These are phyloP conservation scores for Drosophila mojavensis DNA, from an alignment of 1,140 invertebrate genomes.

Conservation along the genomic window DNA sequence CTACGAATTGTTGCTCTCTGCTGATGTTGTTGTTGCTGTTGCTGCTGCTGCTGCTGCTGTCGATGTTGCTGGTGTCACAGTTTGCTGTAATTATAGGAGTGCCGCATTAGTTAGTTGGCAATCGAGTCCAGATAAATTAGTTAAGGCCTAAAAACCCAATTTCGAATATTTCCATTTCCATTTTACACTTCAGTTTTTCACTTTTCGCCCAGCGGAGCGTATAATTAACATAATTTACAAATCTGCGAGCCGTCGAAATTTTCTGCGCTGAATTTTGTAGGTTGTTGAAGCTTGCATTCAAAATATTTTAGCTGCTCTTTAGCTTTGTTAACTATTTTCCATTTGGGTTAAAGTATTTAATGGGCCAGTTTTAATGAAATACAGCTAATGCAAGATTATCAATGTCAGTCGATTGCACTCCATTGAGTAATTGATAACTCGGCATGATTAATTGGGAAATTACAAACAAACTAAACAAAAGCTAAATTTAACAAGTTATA, in stretches of 20 bases:
- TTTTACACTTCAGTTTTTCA: conserved; percentile 43
- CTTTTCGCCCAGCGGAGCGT: conserved; percentile 64
- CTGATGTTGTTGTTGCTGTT: conserved; percentile 8
- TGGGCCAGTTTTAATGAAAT: no score
- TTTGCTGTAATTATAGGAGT: conserved; percentile 47
- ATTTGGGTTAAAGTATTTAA: no score
- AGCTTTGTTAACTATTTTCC: no score
- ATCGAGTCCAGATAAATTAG: conserved; percentile 28
- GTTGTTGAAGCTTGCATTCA: conserved; percentile 2
- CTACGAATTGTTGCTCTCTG: conserved; percentile 33
- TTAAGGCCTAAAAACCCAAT: conserved; percentile 45
- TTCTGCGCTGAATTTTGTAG: conserved; percentile 7
- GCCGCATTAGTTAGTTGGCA: conserved; percentile 39
- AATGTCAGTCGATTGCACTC: no score
- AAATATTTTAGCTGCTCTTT: background rate
- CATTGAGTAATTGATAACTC: no score
- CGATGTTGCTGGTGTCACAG: conserved; percentile 1
- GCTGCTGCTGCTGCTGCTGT: background rate
- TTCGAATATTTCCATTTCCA: conserved; percentile 40
- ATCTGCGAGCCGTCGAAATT: conserved; percentile 34
- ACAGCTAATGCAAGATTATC: no score
- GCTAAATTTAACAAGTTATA: no score
- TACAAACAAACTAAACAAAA: no score
- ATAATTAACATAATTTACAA: conserved; percentile 69
- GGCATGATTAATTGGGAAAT: no score